These are phyloP conservation scores for Meandrusa payeni DNA, from an alignment of 2,888 invertebrate genomes.

Conservation along the genomic window DNA sequence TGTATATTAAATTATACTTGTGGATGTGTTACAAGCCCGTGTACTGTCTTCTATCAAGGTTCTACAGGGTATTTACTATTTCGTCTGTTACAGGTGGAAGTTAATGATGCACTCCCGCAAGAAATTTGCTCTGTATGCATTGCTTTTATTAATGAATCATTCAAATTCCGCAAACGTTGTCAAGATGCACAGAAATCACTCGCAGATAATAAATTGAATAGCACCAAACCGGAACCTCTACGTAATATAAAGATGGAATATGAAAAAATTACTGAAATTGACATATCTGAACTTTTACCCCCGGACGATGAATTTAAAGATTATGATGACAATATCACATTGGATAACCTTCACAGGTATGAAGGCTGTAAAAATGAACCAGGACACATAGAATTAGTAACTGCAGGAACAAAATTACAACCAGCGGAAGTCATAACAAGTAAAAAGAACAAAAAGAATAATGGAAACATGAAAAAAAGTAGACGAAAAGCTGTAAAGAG, in stretches of 20 bases:
- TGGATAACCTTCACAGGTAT: constrained; percentile 29
- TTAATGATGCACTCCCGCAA: constrained; percentile 41
- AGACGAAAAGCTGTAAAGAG: constrained; percentile 27
- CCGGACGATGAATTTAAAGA: constrained; percentile 40
- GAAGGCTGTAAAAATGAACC: constrained; percentile 21
- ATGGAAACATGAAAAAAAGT: constrained; percentile 30
- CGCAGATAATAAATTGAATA: constrained; percentile 28
- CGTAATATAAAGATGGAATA: constrained; percentile 26
- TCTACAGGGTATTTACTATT: no score
- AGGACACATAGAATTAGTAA: constrained; percentile 27
- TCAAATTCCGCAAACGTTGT: constrained; percentile 41
- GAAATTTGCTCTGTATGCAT: constrained; percentile 40
- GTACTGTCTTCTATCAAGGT: no score
- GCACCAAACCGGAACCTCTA: constrained; percentile 39
- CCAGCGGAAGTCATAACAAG: constrained; percentile 30
- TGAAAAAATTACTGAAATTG: constrained; percentile 34
- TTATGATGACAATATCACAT: constrained; percentile 42
- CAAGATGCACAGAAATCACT: constrained; percentile 35
- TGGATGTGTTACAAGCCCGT: no score
- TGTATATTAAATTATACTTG: no score
- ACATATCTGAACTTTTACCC: constrained; percentile 39
- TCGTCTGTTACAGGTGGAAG: constrained; percentile 36
- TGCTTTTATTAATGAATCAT: constrained; percentile 36
- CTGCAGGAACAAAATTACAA: constrained; percentile 31
- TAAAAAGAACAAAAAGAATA: constrained; percentile 33